These are phyloP conservation scores for Hipposideros larvatus DNA, from an alignment of 2,797 vertebrate species.

Conservation along the genomic window DNA sequence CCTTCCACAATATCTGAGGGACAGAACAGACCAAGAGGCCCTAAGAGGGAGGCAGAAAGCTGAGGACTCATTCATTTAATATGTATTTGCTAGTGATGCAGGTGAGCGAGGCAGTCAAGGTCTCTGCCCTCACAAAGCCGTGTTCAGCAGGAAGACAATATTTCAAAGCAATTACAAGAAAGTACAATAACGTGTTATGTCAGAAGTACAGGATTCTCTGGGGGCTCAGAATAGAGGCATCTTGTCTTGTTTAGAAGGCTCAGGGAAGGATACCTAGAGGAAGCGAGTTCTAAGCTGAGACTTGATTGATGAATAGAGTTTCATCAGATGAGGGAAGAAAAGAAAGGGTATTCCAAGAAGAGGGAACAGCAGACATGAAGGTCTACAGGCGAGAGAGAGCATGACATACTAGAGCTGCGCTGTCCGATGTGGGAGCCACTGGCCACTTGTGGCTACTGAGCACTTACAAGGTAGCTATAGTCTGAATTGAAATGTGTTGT, in stretches of 20 bases:
- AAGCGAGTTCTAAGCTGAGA: not conserved
- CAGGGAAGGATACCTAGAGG: not conserved
- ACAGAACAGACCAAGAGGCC: slow-evolving; percentile 52
- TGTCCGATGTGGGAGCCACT: not conserved
- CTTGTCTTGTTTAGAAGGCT: not conserved
- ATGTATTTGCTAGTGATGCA: not conserved
- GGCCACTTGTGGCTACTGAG: not conserved
- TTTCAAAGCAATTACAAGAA: not conserved
- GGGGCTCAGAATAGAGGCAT: not conserved
- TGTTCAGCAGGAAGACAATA: not conserved
- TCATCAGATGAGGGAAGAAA: not conserved
- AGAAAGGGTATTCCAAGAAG: not conserved
- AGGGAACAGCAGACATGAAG: not conserved
- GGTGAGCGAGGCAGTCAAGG: not conserved
- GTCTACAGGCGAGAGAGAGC: not conserved
- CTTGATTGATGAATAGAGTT: not conserved
- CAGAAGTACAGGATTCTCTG: not conserved
- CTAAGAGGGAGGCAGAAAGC: not conserved
- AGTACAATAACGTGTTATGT: not conserved
- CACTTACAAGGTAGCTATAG: not conserved
- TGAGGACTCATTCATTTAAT: not conserved
- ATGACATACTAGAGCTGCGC: not conserved
- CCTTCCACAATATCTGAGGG: slow-evolving; percentile 96
- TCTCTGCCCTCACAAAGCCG: not conserved
- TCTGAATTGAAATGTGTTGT: not conserved